These are phyloP conservation scores for Cygnus atratus DNA, from an alignment of 2,113 vertebrate species.

Conservation along the genomic window DNA sequence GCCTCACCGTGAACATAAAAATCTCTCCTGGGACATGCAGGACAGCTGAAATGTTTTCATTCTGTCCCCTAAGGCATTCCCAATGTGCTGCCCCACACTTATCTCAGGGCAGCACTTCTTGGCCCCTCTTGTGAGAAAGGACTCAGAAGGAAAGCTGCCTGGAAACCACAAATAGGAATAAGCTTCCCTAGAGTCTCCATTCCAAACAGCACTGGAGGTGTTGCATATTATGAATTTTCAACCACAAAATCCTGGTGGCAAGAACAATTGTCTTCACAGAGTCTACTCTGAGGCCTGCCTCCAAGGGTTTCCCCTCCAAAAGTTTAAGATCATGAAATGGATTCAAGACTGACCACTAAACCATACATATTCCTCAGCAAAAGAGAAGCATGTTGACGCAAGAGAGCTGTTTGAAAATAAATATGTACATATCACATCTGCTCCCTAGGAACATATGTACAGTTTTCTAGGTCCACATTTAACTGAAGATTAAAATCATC, in stretches of 20 bases:
- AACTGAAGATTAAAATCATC: not conserved
- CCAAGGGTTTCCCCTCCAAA: not conserved
- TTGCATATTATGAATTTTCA: not conserved
- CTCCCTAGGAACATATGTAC: not conserved
- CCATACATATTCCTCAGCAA: conserved; percentile 5
- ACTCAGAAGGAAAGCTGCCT: not conserved
- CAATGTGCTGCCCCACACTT: not conserved
- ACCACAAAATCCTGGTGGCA: not conserved
- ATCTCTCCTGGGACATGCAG: not conserved
- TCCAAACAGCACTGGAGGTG: not conserved
- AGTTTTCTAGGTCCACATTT: not conserved
- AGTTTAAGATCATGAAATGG: conserved; percentile 52
- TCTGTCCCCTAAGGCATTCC: not conserved
- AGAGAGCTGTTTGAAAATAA: not conserved
- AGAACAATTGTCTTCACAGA: not conserved
- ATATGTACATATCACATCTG: not conserved
- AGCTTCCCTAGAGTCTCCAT: not conserved
- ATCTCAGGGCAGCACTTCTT: not conserved
- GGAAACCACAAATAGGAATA: not conserved
- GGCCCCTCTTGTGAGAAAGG: not conserved
- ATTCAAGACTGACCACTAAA: conserved; percentile 62
- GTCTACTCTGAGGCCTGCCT: not conserved
- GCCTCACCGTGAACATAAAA: not conserved
- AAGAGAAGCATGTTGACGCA: conserved; percentile 24
- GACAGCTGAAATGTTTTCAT: not conserved